Evolutionary conservation across 2,797 vertebrate species (phyloP).

Genomic region (Diceros bicornis): DNA sequence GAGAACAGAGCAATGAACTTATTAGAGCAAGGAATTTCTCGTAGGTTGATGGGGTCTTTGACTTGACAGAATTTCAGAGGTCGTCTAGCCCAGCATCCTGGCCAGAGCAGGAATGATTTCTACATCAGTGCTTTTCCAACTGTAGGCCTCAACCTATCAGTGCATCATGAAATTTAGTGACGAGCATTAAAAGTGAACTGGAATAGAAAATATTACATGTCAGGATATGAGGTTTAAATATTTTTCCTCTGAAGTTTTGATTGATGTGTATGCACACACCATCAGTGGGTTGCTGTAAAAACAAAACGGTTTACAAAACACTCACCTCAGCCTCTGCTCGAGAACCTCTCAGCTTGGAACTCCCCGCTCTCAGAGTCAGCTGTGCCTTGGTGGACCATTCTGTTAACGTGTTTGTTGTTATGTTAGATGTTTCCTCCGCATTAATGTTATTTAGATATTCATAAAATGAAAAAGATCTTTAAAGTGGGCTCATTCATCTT

Average conservation of each 20-base stretch:
- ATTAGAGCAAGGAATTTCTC: not conserved
- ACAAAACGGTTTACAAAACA: not conserved
- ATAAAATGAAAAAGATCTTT: not conserved
- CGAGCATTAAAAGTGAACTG: constrained; percentile 10
- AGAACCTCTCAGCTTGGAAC: not conserved
- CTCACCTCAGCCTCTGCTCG: not conserved
- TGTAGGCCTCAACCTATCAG: too few relatives aligned
- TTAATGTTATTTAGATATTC: not conserved
- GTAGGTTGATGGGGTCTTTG: not conserved
- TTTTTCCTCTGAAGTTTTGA: not conserved
- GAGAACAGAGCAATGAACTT: not conserved
- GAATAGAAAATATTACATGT: not conserved
- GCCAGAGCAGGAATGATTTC: not conserved
- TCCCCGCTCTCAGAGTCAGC: not conserved
- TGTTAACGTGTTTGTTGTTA: not conserved
- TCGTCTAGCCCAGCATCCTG: not conserved
- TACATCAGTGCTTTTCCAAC: not conserved
- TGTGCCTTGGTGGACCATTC: too few relatives aligned
- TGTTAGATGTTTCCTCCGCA: not conserved
- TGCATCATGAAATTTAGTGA: not conserved
- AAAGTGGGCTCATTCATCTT: not conserved
- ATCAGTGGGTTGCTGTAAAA: not conserved
- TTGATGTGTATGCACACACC: not conserved
- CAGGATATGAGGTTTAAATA: not conserved
- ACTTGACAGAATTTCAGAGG: not conserved